A percentile compares a stretch with the other conserved stretches of the same genome.
Conservation (phyloP, 2,888 invertebrate species). For the Monochamus alternatus region DNA sequence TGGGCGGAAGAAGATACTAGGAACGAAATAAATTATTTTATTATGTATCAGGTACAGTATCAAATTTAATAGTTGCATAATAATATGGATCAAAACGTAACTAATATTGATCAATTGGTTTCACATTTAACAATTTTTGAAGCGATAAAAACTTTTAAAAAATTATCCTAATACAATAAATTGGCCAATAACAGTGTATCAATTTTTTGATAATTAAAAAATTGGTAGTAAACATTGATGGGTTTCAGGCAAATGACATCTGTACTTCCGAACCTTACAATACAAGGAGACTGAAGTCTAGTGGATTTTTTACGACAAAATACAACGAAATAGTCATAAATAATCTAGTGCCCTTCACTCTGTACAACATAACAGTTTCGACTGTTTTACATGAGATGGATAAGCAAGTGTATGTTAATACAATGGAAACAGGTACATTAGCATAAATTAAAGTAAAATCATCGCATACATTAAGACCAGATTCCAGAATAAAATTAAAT, state of each 20-base stretch:
- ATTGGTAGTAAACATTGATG: no score
- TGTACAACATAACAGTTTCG: slow-evolving; percentile 63
- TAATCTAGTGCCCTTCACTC: slow-evolving; percentile 64
- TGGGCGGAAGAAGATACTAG: slow-evolving; percentile 60
- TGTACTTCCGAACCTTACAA: slow-evolving; percentile 56
- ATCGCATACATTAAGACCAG: not conserved
- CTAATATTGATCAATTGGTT: no score
- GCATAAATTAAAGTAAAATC: slow-evolving; percentile 6
- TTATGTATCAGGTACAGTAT: slow-evolving; percentile 59
- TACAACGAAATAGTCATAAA: slow-evolving; percentile 58
- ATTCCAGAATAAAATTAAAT: slow-evolving; percentile 13
- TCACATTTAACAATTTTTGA: no score
- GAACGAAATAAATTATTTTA: slow-evolving; percentile 60
- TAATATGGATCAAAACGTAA: not conserved
- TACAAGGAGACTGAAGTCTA: slow-evolving; percentile 61
- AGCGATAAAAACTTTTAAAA: no score
- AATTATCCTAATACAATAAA: no score
- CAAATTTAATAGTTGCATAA: not conserved
- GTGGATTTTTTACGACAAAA: slow-evolving; percentile 63
- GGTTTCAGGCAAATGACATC: slow-evolving; percentile 60
- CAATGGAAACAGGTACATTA: slow-evolving; percentile 62
- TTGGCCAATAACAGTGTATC: no score
- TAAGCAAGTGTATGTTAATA: slow-evolving; percentile 54
- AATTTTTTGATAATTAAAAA: no score
- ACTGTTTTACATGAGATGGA: slow-evolving; percentile 62